A percentile compares a stretch with the other conserved stretches of the same genome.
Evolutionary conservation across 2,797 vertebrate species (phyloP).

Genomic region (Pygocentrus nattereri): DNA sequence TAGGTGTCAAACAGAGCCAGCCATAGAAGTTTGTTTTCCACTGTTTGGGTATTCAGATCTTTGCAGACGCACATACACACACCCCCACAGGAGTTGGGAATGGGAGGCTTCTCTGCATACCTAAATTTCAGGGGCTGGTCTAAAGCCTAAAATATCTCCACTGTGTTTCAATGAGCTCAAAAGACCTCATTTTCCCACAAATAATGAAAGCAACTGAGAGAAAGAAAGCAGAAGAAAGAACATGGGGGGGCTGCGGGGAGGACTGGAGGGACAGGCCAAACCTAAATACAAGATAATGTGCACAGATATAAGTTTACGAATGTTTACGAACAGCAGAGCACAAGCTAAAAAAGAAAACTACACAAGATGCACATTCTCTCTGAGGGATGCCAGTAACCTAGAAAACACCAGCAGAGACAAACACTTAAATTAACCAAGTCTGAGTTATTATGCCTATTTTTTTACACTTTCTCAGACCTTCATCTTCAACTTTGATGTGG

Average conservation of each 20-base stretch:
- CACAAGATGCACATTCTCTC: neutral
- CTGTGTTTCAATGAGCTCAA: neutral
- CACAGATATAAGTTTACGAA: neutral
- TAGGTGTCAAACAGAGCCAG: neutral
- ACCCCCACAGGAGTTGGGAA: neutral
- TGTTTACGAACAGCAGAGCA: neutral
- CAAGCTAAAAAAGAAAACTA: neutral
- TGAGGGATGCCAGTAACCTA: neutral
- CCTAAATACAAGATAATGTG: neutral
- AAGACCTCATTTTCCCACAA: neutral
- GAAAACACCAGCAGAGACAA: constrained; percentile 1
- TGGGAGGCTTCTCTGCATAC: neutral
- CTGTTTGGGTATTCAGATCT: neutral
- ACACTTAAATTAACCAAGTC: neutral
- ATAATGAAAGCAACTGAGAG: neutral
- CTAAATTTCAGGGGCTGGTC: neutral
- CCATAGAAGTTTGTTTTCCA: neutral
- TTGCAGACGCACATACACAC: neutral
- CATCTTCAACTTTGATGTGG: neutral
- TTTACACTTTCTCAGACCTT: neutral
- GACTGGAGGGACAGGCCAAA: neutral
- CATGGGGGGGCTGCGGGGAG: neutral
- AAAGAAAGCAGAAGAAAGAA: neutral
- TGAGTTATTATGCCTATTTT: neutral
- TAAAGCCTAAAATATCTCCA: constrained; percentile 9